Base-by-base conservation (phyloP, 2,113 vertebrate genomes). In the Phylloscopus whistleri region DNA sequence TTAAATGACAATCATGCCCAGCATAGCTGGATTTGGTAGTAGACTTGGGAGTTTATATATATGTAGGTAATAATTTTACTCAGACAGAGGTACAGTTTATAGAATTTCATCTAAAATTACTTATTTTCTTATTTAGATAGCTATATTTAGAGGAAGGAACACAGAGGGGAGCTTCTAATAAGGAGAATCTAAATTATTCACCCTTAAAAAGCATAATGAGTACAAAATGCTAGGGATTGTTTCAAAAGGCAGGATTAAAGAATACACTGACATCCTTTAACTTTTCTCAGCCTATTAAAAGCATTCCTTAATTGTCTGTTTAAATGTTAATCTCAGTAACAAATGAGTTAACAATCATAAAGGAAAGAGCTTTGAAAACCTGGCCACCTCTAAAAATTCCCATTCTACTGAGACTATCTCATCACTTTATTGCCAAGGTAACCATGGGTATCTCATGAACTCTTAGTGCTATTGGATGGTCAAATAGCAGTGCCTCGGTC, bases 341-440 rank as follows among this genome's bases (percentile, higher is more conserved):
- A 95, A 94, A 93, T 76, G 84, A 94, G 67, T 83, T 88, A 94
- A 91, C 4, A 6, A 16, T 93, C 48, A 87, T 67, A 90, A 91
- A 78, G 93, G 74, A 60, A 81, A 84, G 60, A 84, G 64, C 64
- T 94, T 85, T 87, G 76, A 77, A 93, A 92, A 77, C 73, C 79
- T 79, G 39, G 69, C 30, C 78, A 67, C 52, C 67, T 85, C 87
- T 83, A 94, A 95, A 95, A 84, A 85, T 91, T 95, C 67, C 63
- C 75, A 51, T 91, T 93, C 81, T 80, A 51, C 78, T 84, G 46
- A 87, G 62, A 51, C 31, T 93, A 62, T 83, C 75, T 91, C 81
- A 80, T 93, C 59, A 35, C 55, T 87, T 94, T 79, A 96, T 96
- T 89, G 78, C 84, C 85, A 86, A 83, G 92, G 89, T 94, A 94